Percentiles rank a stretch among this genome's conserved stretches.
phyloP scores from a whole-genome alignment of 2,113 vertebrate genomes.

The Saguinus midas region DNA sequence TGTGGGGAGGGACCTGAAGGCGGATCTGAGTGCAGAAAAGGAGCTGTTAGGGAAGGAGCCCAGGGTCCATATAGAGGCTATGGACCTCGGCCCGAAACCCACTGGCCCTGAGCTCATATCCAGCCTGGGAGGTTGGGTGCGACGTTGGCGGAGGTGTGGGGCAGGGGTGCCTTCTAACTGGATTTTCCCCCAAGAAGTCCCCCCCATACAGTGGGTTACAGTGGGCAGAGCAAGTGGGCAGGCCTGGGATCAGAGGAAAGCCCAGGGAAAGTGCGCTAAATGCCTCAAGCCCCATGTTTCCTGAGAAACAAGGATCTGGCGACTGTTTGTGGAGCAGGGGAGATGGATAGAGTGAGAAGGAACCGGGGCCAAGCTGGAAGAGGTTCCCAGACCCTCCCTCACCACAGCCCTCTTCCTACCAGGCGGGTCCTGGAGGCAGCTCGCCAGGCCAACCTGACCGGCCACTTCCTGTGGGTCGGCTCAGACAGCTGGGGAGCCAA shows the following conservation, averaged over 20 bases:
- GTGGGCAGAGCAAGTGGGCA: background rate
- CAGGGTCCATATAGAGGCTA: background rate
- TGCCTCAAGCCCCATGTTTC: background rate
- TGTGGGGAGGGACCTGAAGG: background rate
- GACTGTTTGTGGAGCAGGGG: background rate
- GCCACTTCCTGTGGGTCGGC: constrained; percentile 94
- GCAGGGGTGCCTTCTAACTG: background rate
- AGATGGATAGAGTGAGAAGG: background rate
- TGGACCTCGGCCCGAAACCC: background rate
- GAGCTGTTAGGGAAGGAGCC: background rate
- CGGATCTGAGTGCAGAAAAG: background rate
- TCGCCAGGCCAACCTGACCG: constrained; percentile 88
- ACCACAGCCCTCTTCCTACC: background rate
- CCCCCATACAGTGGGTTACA: too few relatives aligned
- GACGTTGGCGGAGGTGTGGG: background rate
- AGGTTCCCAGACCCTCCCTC: background rate
- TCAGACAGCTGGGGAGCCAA: constrained; percentile 97
- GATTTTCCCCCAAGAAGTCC: background rate
- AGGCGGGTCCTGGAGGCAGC: constrained; percentile 91
- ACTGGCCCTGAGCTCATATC: background rate
- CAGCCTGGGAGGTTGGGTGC: background rate
- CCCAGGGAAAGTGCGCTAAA: background rate
- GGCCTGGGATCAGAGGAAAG: background rate
- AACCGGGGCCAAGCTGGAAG: background rate
- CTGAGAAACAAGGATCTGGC: background rate